Evolutionary conservation across 2,888 invertebrate species (phyloP).

Genomic region (Monoplex corrugatus): DNA sequence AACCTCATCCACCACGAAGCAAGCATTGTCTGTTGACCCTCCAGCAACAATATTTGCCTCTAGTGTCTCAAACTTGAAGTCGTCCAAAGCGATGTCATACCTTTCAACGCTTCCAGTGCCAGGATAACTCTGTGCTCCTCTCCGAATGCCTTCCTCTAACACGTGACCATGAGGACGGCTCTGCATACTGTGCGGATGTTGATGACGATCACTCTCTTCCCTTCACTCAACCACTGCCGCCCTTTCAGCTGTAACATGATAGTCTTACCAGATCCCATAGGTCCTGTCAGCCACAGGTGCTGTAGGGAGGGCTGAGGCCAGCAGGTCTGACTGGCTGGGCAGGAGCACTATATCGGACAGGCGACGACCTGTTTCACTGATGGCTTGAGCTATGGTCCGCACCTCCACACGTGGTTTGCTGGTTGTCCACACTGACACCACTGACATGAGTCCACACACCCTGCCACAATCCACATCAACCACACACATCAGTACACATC

Average conservation of each 20-base stretch:
- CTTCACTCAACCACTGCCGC: conserved; percentile 40
- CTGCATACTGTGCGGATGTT: conserved; percentile 10
- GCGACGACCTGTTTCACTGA: conserved; percentile 19
- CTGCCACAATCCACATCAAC: not conserved
- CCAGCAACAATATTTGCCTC: not conserved
- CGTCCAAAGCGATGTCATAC: conserved; percentile 21
- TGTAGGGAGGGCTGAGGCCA: conserved; percentile 33
- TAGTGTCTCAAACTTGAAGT: not conserved
- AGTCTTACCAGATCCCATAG: conserved; percentile 44
- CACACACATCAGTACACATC: too few relatives aligned
- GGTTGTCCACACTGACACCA: conserved; percentile 35
- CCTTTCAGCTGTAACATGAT: conserved; percentile 45
- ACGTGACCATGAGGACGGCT: conserved; percentile 31
- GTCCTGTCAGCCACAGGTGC: conserved; percentile 45
- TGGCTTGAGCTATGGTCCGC: conserved; percentile 9
- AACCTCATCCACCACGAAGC: conserved; percentile 33
- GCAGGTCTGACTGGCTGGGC: conserved; percentile 20
- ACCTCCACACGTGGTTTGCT: conserved; percentile 38
- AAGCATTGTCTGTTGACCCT: not conserved
- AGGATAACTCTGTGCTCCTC: not conserved
- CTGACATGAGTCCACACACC: conserved; percentile 40
- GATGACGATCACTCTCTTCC: conserved; percentile 37
- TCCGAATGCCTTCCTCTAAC: conserved; percentile 32
- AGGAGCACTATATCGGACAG: conserved; percentile 39
- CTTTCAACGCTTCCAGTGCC: conserved; percentile 37